Evolutionary conservation across 2,797 vertebrate species (phyloP).

Genomic region (Danio kyathit): DNA sequence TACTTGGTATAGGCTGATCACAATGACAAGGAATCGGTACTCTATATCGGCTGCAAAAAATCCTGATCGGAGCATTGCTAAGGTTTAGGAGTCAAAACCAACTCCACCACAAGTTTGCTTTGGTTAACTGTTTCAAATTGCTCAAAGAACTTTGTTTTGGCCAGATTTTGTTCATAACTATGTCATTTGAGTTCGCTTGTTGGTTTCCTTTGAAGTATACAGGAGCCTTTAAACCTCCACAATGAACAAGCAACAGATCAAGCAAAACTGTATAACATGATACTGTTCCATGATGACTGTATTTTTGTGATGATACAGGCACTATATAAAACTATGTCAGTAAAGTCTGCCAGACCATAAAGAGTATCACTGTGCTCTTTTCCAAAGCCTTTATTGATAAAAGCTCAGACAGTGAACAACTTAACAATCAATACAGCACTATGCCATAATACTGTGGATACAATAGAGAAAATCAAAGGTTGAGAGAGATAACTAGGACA

Average conservation of each 20-base stretch:
- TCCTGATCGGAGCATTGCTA: too few relatives aligned
- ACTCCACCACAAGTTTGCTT: too few relatives aligned
- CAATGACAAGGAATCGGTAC: too few relatives aligned
- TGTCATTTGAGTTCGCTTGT: too few relatives aligned
- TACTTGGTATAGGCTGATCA: too few relatives aligned
- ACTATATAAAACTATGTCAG: neutral
- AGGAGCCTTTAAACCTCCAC: too few relatives aligned
- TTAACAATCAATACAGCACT: neutral
- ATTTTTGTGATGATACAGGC: neutral
- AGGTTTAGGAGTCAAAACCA: too few relatives aligned
- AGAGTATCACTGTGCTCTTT: neutral
- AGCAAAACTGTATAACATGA: neutral
- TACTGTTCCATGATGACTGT: neutral
- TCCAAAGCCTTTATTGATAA: neutral
- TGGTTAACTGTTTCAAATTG: too few relatives aligned
- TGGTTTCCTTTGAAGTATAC: too few relatives aligned
- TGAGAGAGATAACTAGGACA: neutral
- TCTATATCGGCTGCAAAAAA: too few relatives aligned
- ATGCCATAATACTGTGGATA: neutral
- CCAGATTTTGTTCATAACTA: too few relatives aligned
- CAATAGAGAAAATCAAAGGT: neutral
- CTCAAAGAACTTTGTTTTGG: too few relatives aligned
- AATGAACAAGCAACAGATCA: neutral
- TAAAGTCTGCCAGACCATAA: neutral
- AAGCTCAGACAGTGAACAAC: neutral